Conservation (phyloP, 2,888 invertebrate genomes). For the Parnassius orleans region DNA sequence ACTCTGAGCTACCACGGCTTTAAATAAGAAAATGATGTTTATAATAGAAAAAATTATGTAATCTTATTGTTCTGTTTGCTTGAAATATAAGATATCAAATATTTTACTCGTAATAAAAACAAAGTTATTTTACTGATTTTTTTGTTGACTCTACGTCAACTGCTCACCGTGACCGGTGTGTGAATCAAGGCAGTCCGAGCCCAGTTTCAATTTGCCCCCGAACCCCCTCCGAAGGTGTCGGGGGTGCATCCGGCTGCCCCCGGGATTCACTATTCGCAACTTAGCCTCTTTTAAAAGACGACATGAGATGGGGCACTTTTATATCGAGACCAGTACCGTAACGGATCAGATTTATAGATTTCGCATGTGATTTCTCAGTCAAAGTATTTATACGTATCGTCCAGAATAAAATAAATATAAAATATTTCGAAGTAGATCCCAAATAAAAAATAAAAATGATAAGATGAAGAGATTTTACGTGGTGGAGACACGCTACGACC, state of each 20-base stretch:
- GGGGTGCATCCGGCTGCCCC: slow-evolving; percentile 34
- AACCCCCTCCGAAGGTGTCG: slow-evolving; percentile 37
- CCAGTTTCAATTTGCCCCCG: slow-evolving; percentile 66
- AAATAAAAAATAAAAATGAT: too few relatives aligned
- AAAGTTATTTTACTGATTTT: slow-evolving; percentile 13
- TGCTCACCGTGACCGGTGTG: slow-evolving; percentile 59
- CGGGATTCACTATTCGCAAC: slow-evolving; percentile 36
- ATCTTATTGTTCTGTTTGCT: too few relatives aligned
- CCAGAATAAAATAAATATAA: too few relatives aligned
- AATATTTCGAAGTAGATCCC: too few relatives aligned
- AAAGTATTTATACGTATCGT: too few relatives aligned
- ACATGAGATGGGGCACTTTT: slow-evolving; percentile 29
- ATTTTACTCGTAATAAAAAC: slow-evolving; percentile 7
- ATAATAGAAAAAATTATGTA: too few relatives aligned
- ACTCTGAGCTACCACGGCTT: too few relatives aligned
- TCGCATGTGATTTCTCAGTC: slow-evolving; percentile 14
- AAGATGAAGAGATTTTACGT: too few relatives aligned
- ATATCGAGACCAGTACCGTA: slow-evolving; percentile 10
- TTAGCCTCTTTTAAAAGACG: slow-evolving; percentile 37
- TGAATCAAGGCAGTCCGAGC: slow-evolving; percentile 53
- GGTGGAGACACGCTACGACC: too few relatives aligned
- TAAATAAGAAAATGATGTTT: too few relatives aligned
- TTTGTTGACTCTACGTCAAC: slow-evolving; percentile 46
- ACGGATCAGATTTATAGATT: slow-evolving; percentile 20
- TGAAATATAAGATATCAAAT: neutral